phyloP scores from a whole-genome alignment of 2,113 vertebrate genomes.

The Nerophis lumbriciformis region DNA sequence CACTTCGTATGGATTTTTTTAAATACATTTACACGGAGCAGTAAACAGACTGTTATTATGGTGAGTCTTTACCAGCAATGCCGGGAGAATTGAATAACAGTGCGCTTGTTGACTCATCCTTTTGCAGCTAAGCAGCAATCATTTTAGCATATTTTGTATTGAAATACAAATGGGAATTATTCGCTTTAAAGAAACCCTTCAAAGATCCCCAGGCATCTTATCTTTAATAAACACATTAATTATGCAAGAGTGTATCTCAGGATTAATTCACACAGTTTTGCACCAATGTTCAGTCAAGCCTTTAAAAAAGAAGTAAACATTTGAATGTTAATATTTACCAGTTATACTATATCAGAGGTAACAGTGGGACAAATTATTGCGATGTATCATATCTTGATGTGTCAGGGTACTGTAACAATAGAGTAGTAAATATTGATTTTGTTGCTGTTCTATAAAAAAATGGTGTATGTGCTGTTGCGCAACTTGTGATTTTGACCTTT shows the following conservation, averaged over 20 bases:
- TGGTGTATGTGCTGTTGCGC: background rate
- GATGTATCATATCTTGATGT: background rate
- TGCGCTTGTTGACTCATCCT: constrained; percentile 48
- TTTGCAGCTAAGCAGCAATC: constrained; percentile 42
- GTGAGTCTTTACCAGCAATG: constrained; percentile 30
- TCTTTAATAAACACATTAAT: constrained; percentile 65
- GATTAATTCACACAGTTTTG: constrained; percentile 33
- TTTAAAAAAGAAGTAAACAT: constrained; percentile 13
- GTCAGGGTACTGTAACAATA: background rate
- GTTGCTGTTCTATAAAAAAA: background rate
- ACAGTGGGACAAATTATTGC: background rate
- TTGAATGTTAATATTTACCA: constrained; percentile 8
- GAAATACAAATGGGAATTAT: constrained; percentile 56
- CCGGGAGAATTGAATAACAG: constrained; percentile 40
- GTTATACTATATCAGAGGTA: background rate
- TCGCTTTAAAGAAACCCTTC: constrained; percentile 33
- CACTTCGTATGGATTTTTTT: constrained; percentile 27
- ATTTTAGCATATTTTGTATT: constrained; percentile 43
- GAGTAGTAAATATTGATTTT: background rate
- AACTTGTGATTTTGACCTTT: background rate
- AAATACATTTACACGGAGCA: constrained; percentile 25
- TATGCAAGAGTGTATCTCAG: constrained; percentile 44
- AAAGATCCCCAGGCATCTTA: constrained; percentile 37
- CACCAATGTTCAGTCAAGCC: constrained; percentile 12
- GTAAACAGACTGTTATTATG: constrained; percentile 39